Evolutionary conservation across 2,888 invertebrate genomes (phyloP).

Genomic region (Hemistola chrysoprasaria): DNA sequence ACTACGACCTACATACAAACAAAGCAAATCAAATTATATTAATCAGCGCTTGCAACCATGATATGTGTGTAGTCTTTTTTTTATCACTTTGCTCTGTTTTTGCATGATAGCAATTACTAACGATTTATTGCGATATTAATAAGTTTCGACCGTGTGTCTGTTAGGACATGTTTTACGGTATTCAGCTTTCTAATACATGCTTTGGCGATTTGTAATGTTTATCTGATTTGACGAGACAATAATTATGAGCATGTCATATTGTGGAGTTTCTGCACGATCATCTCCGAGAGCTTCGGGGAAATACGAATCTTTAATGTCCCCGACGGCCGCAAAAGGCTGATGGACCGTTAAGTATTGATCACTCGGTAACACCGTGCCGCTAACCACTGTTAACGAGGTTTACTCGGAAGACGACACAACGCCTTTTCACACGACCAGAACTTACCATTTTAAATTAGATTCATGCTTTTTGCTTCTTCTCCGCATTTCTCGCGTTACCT

Average conservation of each 20-base stretch:
- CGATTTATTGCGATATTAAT: slow-evolving; percentile 61
- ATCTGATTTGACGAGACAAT: slow-evolving; percentile 61
- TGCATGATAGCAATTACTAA: slow-evolving; percentile 71
- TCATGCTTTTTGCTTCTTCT: too few relatives aligned
- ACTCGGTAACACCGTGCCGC: slow-evolving; percentile 42
- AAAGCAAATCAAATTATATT: slow-evolving; percentile 69
- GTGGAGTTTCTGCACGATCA: slow-evolving; percentile 52
- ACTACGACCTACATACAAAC: slow-evolving; percentile 53
- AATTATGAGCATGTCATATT: slow-evolving; percentile 57
- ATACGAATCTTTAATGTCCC: slow-evolving; percentile 46
- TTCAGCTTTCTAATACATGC: slow-evolving; percentile 68
- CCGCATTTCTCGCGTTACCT: slow-evolving; percentile 7
- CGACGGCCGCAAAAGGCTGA: slow-evolving; percentile 25
- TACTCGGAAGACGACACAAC: slow-evolving; percentile 21
- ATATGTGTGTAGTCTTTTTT: slow-evolving; percentile 49
- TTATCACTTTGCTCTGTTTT: slow-evolving; percentile 47
- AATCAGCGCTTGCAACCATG: slow-evolving; percentile 52
- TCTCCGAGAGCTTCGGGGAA: slow-evolving; percentile 42
- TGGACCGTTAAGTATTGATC: slow-evolving; percentile 44
- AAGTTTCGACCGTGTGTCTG: slow-evolving; percentile 52
- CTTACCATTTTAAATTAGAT: too few relatives aligned
- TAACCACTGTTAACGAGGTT: slow-evolving; percentile 56
- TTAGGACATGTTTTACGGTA: slow-evolving; percentile 54
- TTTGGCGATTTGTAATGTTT: slow-evolving; percentile 57
- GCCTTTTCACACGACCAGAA: slow-evolving; percentile 2